Conservation (phyloP, 1,140 invertebrate species). For the Matsumurasca onukii region DNA sequence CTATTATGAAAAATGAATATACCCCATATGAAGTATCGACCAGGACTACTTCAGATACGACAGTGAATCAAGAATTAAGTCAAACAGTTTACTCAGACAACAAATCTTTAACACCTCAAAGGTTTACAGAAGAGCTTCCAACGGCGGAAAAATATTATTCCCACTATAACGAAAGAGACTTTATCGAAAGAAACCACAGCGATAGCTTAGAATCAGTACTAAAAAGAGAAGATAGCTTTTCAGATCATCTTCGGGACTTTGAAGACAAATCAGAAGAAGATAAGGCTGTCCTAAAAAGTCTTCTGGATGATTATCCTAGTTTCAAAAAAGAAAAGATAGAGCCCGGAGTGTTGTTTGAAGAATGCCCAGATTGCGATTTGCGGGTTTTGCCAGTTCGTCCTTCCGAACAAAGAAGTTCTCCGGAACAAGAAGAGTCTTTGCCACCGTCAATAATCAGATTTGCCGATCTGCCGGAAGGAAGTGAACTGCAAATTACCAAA, state of each 20-base stretch:
- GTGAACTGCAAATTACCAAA: conserved; percentile 15
- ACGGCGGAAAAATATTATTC: conserved; percentile 1
- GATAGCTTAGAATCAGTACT: too few relatives aligned
- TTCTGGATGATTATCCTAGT: not conserved
- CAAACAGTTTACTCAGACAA: too few relatives aligned
- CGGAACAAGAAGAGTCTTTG: not conserved
- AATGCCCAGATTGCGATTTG: conserved; percentile 14
- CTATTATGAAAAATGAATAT: too few relatives aligned
- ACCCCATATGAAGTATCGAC: too few relatives aligned
- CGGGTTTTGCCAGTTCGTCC: conserved; percentile 5
- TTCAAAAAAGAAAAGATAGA: conserved; percentile 14
- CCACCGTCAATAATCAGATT: conserved; percentile 24
- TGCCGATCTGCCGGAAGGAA: conserved; percentile 20
- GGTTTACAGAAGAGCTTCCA: not conserved
- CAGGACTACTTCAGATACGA: too few relatives aligned
- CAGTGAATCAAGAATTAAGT: too few relatives aligned
- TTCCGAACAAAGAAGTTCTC: not conserved
- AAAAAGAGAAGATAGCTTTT: not conserved
- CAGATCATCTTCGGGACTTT: not conserved
- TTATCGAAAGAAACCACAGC: not conserved
- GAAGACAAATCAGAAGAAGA: conserved; percentile 1
- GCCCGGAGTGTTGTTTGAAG: conserved; percentile 9
- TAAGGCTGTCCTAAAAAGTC: not conserved
- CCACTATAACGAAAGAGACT: not conserved
- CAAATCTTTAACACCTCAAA: too few relatives aligned